phyloP scores from a whole-genome alignment of 2,113 vertebrate genomes.

The Antennarius striatus region DNA sequence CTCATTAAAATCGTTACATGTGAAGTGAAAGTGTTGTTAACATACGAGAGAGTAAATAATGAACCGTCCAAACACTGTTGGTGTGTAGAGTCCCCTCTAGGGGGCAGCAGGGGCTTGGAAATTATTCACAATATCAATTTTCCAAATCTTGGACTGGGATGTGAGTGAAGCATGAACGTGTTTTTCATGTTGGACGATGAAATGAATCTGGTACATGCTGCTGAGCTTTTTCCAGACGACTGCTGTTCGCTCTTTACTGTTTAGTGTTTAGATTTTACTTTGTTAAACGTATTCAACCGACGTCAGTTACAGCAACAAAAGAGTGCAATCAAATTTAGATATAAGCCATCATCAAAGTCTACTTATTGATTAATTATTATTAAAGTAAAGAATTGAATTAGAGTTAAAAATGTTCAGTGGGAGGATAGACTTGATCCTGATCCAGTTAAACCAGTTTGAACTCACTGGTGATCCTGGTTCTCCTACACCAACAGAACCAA shows the following conservation, averaged over 20 bases:
- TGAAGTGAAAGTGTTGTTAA: neutral
- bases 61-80: too few species aligned
- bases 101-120: constrained; percentile 6
- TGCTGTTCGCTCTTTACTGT: neutral
- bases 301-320: neutral
- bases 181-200: too few species aligned
- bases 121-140: neutral
- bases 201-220: neutral
- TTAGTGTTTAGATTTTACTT: neutral
- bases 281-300: neutral
- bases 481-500: constrained; percentile 79
- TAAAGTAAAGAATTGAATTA: too few species aligned
- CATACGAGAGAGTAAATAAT: too few species aligned
- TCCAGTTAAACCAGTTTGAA: neutral
- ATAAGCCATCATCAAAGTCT: too few species aligned
- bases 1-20: neutral
- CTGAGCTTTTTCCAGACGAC: neutral
- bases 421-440: neutral
- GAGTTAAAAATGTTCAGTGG: neutral
- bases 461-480: constrained; percentile 87
- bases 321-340: too few species aligned
- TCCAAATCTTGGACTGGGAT: too few species aligned
- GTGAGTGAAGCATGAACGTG: too few species aligned
- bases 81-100: constrained; percentile 1
- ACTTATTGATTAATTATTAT: too few species aligned